Evolutionary conservation across 2,888 invertebrate species (phyloP).

Genomic region (Idaea biselata): DNA sequence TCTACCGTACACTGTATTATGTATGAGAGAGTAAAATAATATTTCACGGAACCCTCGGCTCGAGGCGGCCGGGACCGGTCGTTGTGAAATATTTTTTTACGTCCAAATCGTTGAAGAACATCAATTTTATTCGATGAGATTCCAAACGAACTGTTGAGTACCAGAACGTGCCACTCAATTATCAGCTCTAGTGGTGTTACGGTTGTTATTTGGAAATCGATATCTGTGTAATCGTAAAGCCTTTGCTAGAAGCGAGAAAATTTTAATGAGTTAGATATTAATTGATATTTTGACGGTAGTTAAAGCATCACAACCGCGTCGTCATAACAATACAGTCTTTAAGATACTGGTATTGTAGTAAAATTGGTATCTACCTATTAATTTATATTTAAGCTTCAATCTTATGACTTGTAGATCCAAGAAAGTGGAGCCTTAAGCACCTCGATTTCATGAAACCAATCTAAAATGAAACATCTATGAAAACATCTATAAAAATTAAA

Average conservation of each 20-base stretch:
- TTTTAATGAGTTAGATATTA: slow-evolving; percentile 60
- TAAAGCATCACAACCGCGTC: slow-evolving; percentile 36
- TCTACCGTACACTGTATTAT: neutral
- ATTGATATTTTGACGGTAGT: slow-evolving; percentile 62
- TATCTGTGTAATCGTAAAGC: slow-evolving; percentile 22
- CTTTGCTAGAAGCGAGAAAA: slow-evolving; percentile 40
- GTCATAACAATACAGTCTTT: slow-evolving; percentile 7
- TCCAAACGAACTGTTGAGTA: slow-evolving; percentile 40
- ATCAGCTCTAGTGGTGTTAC: slow-evolving; percentile 22
- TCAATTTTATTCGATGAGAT: slow-evolving; percentile 71
- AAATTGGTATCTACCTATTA: neutral
- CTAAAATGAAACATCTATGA: no score
- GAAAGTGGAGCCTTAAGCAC: no score
- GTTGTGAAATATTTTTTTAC: slow-evolving; percentile 31
- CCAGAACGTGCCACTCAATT: slow-evolving; percentile 19
- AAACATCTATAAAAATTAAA: no score
- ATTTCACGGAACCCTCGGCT: slow-evolving; percentile 27
- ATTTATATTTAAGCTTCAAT: no score
- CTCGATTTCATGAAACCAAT: no score
- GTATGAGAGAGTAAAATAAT: slow-evolving; percentile 4
- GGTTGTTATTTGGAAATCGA: neutral
- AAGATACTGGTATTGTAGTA: neutral
- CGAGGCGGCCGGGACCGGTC: slow-evolving; percentile 18
- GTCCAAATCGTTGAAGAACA: slow-evolving; percentile 37
- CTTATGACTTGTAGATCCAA: no score